These are phyloP conservation scores for Menidia menidia DNA, from an alignment of 2,797 vertebrate species.

Conservation along the genomic window DNA sequence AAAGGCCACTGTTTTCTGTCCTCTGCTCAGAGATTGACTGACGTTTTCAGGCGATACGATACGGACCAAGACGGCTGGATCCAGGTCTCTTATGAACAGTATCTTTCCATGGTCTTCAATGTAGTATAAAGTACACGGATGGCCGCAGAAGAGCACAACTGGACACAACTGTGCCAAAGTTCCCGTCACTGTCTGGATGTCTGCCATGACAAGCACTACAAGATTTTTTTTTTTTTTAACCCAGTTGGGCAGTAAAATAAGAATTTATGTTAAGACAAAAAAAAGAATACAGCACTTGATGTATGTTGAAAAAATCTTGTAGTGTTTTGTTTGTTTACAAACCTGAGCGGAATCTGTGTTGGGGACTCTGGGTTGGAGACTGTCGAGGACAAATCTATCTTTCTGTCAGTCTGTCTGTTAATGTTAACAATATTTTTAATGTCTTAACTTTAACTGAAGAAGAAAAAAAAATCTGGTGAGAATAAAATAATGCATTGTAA, in stretches of 20 bases:
- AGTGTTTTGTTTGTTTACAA: conserved; percentile 65
- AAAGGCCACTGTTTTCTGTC: background rate
- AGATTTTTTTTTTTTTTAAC: conserved; percentile 54
- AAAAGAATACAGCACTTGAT: conserved; percentile 23
- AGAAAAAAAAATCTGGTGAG: conserved; percentile 46
- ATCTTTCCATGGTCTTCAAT: conserved; percentile 98
- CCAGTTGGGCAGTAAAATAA: conserved; percentile 17
- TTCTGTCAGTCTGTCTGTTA: conserved; percentile 69
- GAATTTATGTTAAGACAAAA: conserved; percentile 32
- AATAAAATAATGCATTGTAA: conserved; percentile 74
- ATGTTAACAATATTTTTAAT: conserved; percentile 75
- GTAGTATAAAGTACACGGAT: conserved; percentile 85
- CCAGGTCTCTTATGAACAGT: conserved; percentile 98
- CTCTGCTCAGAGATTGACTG: conserved; percentile 90
- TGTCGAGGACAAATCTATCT: conserved; percentile 59
- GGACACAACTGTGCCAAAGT: conserved; percentile 84
- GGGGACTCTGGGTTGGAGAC: conserved; percentile 48
- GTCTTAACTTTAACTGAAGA: conserved; percentile 70
- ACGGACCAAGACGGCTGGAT: conserved; percentile 99
- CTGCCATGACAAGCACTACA: conserved; percentile 63
- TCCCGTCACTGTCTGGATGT: conserved; percentile 61
- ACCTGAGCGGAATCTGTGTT: conserved; percentile 47
- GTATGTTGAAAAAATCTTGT: conserved; percentile 65
- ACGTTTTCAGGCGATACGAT: conserved; percentile 94
- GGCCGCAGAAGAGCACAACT: conserved; percentile 76